These are phyloP conservation scores for Ammospiza nelsoni DNA, from an alignment of 2,113 vertebrate species.

Conservation along the genomic window DNA sequence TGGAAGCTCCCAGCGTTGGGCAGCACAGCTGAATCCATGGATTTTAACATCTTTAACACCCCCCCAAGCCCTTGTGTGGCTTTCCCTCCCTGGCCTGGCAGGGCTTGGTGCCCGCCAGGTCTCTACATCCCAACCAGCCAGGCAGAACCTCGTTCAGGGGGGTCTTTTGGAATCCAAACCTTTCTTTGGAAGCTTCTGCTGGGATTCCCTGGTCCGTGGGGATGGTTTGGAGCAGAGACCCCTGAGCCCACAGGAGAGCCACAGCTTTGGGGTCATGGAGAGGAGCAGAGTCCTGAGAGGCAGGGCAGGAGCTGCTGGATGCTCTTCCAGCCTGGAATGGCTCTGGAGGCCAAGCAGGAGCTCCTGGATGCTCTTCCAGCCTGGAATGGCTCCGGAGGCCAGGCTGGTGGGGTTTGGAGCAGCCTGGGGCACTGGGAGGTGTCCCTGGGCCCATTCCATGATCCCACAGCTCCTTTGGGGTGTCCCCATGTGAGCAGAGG, in stretches of 20 bases:
- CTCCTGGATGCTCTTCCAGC: no score
- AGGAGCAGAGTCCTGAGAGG: neutral
- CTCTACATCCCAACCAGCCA: neutral
- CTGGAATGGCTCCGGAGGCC: no score
- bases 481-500: fast-evolving
- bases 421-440: fast-evolving
- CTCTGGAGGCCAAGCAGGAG: neutral
- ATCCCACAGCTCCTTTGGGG: fast-evolving
- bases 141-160: neutral
- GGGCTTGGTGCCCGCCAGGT: neutral
- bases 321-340: neutral
- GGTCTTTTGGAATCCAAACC: neutral
- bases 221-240: neutral
- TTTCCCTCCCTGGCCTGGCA: neutral
- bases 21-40: neutral
- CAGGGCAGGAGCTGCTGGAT: neutral
- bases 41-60: fast-evolving
- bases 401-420: neutral
- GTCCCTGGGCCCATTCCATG: neutral
- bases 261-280: fast-evolving
- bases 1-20: neutral
- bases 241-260: neutral
- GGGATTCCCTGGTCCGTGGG: neutral
- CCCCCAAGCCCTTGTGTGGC: neutral
- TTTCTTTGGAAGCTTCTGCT: neutral